Percentiles rank a stretch among this genome's conserved stretches.
phyloP scores from a whole-genome alignment of 2,797 vertebrate species.

The Lateolabrax maculatus region DNA sequence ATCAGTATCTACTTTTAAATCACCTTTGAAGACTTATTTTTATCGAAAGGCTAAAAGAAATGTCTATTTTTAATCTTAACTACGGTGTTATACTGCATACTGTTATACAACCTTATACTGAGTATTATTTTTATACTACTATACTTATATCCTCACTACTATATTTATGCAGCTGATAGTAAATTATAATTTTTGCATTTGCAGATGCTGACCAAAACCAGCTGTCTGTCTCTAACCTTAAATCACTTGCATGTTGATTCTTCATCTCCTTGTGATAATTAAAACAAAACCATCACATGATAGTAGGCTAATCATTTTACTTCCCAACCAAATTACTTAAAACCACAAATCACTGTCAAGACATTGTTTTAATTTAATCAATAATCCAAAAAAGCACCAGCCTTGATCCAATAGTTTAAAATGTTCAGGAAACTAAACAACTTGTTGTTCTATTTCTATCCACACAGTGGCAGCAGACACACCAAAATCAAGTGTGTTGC shows the following conservation, averaged over 20 bases:
- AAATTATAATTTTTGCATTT: background rate
- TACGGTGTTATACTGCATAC: no score
- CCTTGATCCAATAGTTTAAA: background rate
- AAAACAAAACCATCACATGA: background rate
- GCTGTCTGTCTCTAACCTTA: background rate
- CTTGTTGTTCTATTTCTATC: slow-evolving; percentile 11
- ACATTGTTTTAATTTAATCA: background rate
- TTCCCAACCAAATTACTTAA: background rate
- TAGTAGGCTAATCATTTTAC: background rate
- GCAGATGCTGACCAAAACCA: background rate
- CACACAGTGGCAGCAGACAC: slow-evolving; percentile 24
- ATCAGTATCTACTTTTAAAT: no score
- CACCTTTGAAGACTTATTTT: no score
- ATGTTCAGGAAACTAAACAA: background rate
- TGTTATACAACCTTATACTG: no score
- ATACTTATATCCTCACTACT: no score
- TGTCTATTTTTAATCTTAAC: no score
- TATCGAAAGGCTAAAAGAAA: no score
- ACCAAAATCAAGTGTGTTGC: background rate
- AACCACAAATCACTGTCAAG: background rate
- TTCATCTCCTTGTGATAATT: background rate
- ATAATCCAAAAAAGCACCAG: background rate
- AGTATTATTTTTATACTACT: no score
- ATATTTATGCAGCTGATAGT: background rate
- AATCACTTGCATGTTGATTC: background rate